Evolutionary conservation across 2,797 vertebrate species (phyloP).

Genomic region (Manis pentadactyla): DNA sequence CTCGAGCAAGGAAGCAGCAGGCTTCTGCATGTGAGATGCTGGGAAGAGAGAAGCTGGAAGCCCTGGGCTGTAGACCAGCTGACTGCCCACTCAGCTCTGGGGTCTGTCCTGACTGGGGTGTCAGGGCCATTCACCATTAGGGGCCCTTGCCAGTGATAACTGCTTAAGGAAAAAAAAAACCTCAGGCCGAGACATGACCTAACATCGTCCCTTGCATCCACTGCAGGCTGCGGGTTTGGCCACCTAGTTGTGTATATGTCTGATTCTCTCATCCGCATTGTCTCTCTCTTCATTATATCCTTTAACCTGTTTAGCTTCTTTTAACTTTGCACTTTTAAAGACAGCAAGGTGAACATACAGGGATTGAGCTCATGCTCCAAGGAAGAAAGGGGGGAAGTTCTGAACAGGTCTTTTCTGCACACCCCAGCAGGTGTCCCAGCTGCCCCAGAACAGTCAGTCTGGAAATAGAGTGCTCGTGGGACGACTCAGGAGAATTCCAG

Average conservation of each 20-base stretch:
- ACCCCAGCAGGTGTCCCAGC: not conserved
- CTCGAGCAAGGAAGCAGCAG: not conserved
- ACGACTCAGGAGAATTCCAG: not conserved
- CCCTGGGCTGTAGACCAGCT: not conserved
- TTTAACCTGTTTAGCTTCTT: not conserved
- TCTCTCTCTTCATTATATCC: not conserved
- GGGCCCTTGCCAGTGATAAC: not conserved
- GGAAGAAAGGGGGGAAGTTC: not conserved
- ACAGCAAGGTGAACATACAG: not conserved
- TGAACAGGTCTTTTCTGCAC: not conserved
- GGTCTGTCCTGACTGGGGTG: not conserved
- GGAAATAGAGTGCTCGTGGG: not conserved
- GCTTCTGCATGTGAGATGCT: not conserved
- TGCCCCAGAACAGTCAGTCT: not conserved
- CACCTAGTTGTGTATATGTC: accelerated
- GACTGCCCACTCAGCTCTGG: not conserved
- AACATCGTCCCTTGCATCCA: not conserved
- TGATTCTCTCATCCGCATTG: no score
- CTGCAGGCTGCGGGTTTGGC: not conserved
- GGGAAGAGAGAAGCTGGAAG: not conserved
- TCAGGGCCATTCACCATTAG: not conserved
- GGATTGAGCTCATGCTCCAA: not conserved
- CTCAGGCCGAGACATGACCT: not conserved
- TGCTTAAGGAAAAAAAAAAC: not conserved
- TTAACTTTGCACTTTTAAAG: not conserved